Base-by-base conservation (phyloP, 2,113 vertebrate species). In the Crotalus viridis region DNA sequence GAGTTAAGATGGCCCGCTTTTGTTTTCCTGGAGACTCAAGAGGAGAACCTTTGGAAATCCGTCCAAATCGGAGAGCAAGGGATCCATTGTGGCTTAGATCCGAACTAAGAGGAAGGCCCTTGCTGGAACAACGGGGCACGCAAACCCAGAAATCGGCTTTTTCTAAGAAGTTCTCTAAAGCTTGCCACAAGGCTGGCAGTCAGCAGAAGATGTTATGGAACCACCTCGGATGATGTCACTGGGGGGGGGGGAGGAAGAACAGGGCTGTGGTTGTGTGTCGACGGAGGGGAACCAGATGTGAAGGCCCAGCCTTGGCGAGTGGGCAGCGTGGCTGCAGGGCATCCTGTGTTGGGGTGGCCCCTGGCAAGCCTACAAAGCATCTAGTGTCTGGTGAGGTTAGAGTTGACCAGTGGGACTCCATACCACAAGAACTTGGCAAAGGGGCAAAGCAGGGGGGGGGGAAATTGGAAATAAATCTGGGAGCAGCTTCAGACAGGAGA, bases 221-320 rank as follows among this genome's bases (percentile, higher is more conserved):
- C 92, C 89, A 21, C 56, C 15, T 12, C 39, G 26, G 86, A 93
- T 93, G 92, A 93, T 87, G 92, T 90, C 86, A 90, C 81, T 17
- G 43, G 43, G 3, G 43, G 43, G 43, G 81, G 17, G 86, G 21
- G 55, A 24, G 74, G 9, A 55, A 90, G 56, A 43, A 6, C 1
- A 48, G 19, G 22, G 28, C 56, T 81, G 56, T 43, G 92, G 55
- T 87, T 90, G 74, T 61, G 88, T 22, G 85, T 52, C 22, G 22
- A 57, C 8, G 13, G 89, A 5, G 21, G 59, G 89, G 12, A 12
- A 12, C 56, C 48, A 59, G 48, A 56, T 43, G 64, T 28, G 56
- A 46, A 24, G 33, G 69, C 88, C 88, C 39, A 69, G 69, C 10
- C 19, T 22, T 51, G 52, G 69, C 87, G 19, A 46, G n/a, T 17